Evolutionary conservation across 2,888 invertebrate species (phyloP).

Genomic region (Latrodectus elegans): DNA sequence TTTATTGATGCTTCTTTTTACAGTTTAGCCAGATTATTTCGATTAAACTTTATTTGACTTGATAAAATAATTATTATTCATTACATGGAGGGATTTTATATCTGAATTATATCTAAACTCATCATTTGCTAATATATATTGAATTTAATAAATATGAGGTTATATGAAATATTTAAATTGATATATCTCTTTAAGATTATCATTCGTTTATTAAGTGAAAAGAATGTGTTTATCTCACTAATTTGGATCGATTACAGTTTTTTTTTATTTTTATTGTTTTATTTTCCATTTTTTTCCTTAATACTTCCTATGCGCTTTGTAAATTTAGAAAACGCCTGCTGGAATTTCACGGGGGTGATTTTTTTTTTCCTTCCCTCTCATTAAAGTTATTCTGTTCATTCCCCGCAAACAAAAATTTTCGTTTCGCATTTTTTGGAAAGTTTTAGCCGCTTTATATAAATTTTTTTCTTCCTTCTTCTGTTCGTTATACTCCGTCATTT

Average conservation of each 20-base stretch:
- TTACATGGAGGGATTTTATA: too few species aligned
- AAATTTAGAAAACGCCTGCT: conserved; percentile 56
- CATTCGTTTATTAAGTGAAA: not conserved
- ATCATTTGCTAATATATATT: too few species aligned
- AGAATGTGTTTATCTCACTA: conserved; percentile 2
- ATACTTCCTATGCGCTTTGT: conserved; percentile 8
- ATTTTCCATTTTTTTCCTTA: not conserved
- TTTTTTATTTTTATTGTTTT: not conserved
- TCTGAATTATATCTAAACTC: too few species aligned
- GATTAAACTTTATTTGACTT: too few species aligned
- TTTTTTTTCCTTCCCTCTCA: conserved; percentile 52
- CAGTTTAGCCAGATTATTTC: too few species aligned
- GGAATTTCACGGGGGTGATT: conserved; percentile 55
- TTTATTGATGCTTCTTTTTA: too few species aligned
- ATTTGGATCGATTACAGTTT: not conserved
- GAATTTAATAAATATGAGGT: too few species aligned
- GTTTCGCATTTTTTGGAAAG: conserved; percentile 65
- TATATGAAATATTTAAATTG: not conserved
- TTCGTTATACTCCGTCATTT: conserved; percentile 55
- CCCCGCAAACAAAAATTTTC: conserved; percentile 62
- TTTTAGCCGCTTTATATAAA: not conserved
- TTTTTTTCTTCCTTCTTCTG: conserved; percentile 25
- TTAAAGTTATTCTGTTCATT: conserved; percentile 62
- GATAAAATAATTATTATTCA: too few species aligned
- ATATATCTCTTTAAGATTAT: not conserved